Base-by-base conservation (phyloP, 2,113 vertebrate species). In the Clarias gariepinus region DNA sequence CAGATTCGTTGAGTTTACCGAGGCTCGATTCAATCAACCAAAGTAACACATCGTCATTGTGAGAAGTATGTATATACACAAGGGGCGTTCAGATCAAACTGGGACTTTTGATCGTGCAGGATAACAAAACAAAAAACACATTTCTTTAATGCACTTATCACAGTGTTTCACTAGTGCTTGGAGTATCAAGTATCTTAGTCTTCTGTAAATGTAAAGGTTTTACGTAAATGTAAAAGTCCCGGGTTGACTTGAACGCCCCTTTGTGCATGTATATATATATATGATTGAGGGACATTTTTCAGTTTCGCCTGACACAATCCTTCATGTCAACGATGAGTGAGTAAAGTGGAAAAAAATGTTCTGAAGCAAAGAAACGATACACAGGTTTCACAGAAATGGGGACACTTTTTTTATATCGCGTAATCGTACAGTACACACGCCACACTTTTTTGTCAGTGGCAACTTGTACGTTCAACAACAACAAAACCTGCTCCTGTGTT, bases 1-100 rank as follows among this genome's bases (percentile, higher is more conserved):
- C 30, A 80, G 83, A 60, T 76, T 88, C 85, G 28, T 80, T 25
- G 13, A 53, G n/a, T 89, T 87, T 33, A 80, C 60, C 3, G 88
- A 87, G 88, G 86, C 77, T 74, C 71, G n/a, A 84, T 89, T 66
- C 69, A 52, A 88, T 63, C 78, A 88, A 89, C 90, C 88, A 90
- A 90, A 90, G 90, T 78, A 74, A 83, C 79, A 83, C 58, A 19
- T 61, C n/a, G 55, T 81, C 85, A 77, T 57, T 53, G 83, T 81
- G 76, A 87, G 36, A 63, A 69, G 58, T 57, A 41, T 86, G 33
- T 77, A 25, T 64, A 30, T 9, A 10, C 19, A 8, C 47, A 47
- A 47, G 47, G 47, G 47, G 47, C 47, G 47, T 47, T 47, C 47
- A 8, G 47, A 47, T 47, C 47, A 47, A 47, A 47, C 47, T 7